Conservation (phyloP, 2,113 vertebrate genomes). For the Platichthys stellatus region DNA sequence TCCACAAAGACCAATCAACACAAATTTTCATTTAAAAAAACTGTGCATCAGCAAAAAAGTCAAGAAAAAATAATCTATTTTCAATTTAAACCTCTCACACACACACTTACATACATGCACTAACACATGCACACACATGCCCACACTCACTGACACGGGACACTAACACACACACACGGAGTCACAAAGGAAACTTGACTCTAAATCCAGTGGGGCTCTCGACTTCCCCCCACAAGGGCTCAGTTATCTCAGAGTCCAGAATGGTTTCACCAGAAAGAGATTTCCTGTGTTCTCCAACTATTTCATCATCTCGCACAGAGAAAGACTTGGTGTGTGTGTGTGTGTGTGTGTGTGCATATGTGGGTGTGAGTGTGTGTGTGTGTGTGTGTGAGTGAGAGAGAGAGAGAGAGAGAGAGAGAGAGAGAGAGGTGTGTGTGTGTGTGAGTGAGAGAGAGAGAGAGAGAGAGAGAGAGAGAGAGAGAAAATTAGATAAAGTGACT, state of each 20-base stretch:
- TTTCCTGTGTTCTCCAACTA: slow-evolving; percentile 84
- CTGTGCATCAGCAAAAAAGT: slow-evolving; percentile 11
- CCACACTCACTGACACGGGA: background rate
- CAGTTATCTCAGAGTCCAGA: slow-evolving; percentile 77
- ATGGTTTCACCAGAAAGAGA: slow-evolving; percentile 78
- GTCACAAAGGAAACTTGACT: slow-evolving; percentile 61
- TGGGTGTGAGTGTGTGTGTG: background rate
- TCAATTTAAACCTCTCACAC: slow-evolving; percentile 37
- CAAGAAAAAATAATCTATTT: slow-evolving; percentile 15
- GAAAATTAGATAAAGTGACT: slow-evolving; percentile 21
- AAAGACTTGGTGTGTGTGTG: slow-evolving; percentile 45
- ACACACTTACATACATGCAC: background rate
- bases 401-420: slow-evolving; percentile 4
- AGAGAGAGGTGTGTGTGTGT: slow-evolving; percentile 16
- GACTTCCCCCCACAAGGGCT: slow-evolving; percentile 64
- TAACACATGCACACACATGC: background rate
- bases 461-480: slow-evolving; percentile 6
- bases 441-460: slow-evolving; percentile 6
- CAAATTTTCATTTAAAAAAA: background rate
- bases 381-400: slow-evolving; percentile 8
- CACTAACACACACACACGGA: slow-evolving; percentile 43
- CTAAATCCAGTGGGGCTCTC: slow-evolving; percentile 65
- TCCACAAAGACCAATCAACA: slow-evolving; percentile 1
- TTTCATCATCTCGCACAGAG: slow-evolving; percentile 80
- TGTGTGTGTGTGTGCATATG: slow-evolving; percentile 25